Evolutionary conservation across 1,140 invertebrate species (phyloP).

Genomic region (Drosophila kikkawai): DNA sequence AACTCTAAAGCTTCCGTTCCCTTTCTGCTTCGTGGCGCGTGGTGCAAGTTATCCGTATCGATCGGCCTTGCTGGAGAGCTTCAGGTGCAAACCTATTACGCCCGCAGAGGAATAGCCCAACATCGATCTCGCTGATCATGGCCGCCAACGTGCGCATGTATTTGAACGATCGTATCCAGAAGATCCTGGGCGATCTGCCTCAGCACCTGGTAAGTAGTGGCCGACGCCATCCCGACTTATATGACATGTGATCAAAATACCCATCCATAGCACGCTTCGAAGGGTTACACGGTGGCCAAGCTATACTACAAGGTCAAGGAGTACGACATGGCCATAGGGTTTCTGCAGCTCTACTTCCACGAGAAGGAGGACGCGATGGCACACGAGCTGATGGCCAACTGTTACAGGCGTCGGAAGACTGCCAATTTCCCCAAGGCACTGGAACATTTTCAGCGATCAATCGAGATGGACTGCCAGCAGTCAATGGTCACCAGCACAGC

Average conservation of each 20-base stretch:
- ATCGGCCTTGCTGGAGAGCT: background rate
- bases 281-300: background rate
- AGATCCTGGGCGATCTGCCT: background rate
- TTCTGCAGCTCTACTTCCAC: background rate
- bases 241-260: background rate
- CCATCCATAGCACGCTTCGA: background rate
- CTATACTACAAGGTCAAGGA: background rate
- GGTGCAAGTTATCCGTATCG: background rate
- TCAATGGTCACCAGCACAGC: background rate
- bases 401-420: background rate
- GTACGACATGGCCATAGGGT: background rate
- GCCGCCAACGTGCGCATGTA: background rate
- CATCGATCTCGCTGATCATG: background rate
- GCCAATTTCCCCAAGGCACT: background rate
- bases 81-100: background rate
- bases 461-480: background rate
- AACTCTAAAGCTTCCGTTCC: background rate
- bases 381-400: background rate
- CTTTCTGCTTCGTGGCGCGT: background rate
- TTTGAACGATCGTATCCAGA: background rate
- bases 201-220: background rate
- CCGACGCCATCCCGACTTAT: too few species aligned
- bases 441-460: background rate
- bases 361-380: slow-evolving; percentile 1
- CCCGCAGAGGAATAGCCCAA: too few species aligned